Percentiles rank a stretch among this genome's conserved stretches.
Evolutionary conservation across 2,888 invertebrate genomes (phyloP).

Genomic region (Saturnia japonica): DNA sequence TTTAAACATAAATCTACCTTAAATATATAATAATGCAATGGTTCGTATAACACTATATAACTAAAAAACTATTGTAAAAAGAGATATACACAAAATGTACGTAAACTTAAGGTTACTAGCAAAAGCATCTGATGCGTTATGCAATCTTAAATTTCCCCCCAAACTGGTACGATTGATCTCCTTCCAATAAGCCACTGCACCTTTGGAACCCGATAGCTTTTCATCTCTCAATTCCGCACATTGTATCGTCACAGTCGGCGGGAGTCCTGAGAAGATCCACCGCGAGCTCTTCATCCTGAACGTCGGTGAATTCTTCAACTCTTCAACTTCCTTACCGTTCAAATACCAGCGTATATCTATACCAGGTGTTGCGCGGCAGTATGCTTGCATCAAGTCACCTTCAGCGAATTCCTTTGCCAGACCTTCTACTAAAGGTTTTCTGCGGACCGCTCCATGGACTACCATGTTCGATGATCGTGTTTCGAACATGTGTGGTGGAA

Average conservation of each 20-base stretch:
- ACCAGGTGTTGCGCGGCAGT: slow-evolving; percentile 60
- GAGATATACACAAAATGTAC: slow-evolving; percentile 22
- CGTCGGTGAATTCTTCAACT: slow-evolving; percentile 51
- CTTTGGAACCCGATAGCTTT: slow-evolving; percentile 64
- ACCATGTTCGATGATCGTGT: slow-evolving; percentile 63
- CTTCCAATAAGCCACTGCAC: slow-evolving; percentile 58
- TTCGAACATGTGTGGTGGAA: slow-evolving; percentile 65
- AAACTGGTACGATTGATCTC: slow-evolving; percentile 32
- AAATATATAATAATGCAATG: neutral
- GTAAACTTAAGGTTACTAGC: slow-evolving; percentile 31
- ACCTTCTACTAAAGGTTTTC: slow-evolving; percentile 64
- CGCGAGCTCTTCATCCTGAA: slow-evolving; percentile 54
- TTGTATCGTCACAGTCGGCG: slow-evolving; percentile 74
- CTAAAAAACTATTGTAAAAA: slow-evolving; percentile 1
- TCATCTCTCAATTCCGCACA: slow-evolving; percentile 78
- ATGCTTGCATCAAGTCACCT: slow-evolving; percentile 63
- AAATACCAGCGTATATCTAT: slow-evolving; percentile 71
- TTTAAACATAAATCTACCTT: neutral
- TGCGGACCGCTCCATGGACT: slow-evolving; percentile 57
- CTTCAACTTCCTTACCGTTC: slow-evolving; percentile 58
- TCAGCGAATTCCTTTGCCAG: slow-evolving; percentile 59
- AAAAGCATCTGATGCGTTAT: slow-evolving; percentile 33
- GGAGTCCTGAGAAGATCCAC: slow-evolving; percentile 63
- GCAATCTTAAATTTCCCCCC: slow-evolving; percentile 41
- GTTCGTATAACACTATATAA: neutral